Evolutionary conservation across 2,888 invertebrate species (phyloP).

Genomic region (Caenorhabditis imperialis): DNA sequence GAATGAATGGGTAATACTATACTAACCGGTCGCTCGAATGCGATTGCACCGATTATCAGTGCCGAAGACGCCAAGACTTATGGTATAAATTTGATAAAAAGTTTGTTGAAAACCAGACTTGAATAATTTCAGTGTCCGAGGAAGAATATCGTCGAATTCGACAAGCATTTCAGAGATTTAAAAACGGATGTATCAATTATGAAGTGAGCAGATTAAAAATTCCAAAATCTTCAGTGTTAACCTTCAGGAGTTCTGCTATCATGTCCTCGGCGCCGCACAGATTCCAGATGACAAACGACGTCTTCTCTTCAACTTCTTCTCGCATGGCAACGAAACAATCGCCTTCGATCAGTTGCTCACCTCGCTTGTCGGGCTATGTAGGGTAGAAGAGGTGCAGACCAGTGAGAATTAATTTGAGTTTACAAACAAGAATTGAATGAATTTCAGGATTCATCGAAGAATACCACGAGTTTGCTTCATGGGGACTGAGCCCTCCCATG

Average conservation of each 20-base stretch:
- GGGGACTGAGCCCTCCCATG: slow-evolving; percentile 61
- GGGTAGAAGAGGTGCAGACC: slow-evolving; percentile 63
- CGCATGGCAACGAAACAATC: slow-evolving; percentile 58
- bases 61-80: slow-evolving; percentile 46
- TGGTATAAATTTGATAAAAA: too few species aligned
- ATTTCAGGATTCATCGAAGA: slow-evolving; percentile 60
- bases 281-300: slow-evolving; percentile 61
- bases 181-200: slow-evolving; percentile 57
- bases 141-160: slow-evolving; percentile 63
- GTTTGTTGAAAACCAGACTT: too few species aligned
- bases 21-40: slow-evolving; percentile 33
- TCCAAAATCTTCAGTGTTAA: too few species aligned
- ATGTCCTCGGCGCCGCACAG: slow-evolving; percentile 63
- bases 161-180: slow-evolving; percentile 61
- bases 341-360: slow-evolving; percentile 64
- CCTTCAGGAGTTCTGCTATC: slow-evolving; percentile 62
- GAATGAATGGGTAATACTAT: slow-evolving; percentile 52
- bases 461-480: slow-evolving; percentile 59
- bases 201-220: too few species aligned
- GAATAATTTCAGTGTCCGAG: slow-evolving; percentile 58
- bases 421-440: background rate
- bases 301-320: slow-evolving; percentile 61
- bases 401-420: slow-evolving; percentile 29
- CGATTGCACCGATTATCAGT: slow-evolving; percentile 54
- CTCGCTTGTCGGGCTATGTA: slow-evolving; percentile 65